Evolutionary conservation across 2,113 vertebrate species (phyloP).

Genomic region (Galemys pyrenaicus): DNA sequence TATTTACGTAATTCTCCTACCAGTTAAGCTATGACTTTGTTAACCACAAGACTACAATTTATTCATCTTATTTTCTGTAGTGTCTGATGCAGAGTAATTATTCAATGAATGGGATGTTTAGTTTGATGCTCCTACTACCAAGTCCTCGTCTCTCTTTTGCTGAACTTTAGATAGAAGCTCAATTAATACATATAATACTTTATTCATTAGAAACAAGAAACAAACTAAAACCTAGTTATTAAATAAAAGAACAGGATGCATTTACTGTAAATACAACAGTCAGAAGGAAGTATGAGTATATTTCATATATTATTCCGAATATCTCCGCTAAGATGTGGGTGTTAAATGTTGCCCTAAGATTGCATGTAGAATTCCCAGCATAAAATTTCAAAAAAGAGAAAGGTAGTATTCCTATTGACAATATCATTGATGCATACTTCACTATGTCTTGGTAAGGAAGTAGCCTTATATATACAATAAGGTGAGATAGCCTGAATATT

Average conservation of each 20-base stretch:
- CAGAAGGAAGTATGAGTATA: neutral
- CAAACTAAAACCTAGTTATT: neutral
- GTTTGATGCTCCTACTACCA: neutral
- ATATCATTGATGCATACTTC: slow-evolving; percentile 2
- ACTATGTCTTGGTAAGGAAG: neutral
- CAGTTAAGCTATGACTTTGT: neutral
- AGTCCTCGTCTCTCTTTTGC: neutral
- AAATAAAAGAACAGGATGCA: neutral
- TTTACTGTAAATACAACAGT: neutral
- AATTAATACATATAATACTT: neutral
- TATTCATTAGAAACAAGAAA: neutral
- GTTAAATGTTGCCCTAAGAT: neutral
- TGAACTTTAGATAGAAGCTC: slow-evolving; percentile 40
- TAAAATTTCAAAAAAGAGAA: slow-evolving; percentile 27
- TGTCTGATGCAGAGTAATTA: neutral
- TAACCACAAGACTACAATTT: neutral
- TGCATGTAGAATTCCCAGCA: neutral
- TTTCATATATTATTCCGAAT: neutral
- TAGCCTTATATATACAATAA: neutral
- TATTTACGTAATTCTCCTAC: neutral
- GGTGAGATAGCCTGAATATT: neutral
- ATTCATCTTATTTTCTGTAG: neutral
- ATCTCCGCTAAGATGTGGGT: neutral
- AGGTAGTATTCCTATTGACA: slow-evolving; percentile 1
- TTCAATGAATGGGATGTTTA: neutral